Conservation (phyloP, 2,888 invertebrate genomes). For the Campoplex capitator region DNA sequence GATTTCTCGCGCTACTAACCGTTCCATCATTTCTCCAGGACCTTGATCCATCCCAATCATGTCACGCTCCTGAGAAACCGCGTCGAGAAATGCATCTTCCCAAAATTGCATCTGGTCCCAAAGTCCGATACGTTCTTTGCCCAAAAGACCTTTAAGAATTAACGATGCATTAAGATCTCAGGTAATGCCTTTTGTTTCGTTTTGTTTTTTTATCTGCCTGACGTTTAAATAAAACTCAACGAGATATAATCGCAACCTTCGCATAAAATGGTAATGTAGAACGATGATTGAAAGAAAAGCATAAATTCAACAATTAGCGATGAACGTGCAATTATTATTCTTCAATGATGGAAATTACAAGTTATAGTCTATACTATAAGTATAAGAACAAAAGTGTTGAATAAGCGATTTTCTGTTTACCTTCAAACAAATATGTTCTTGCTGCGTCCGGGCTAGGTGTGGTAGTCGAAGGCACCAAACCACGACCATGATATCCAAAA, state of each 20-base stretch:
- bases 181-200: not conserved
- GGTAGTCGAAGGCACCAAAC: constrained; percentile 91
- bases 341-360: not conserved
- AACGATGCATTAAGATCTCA: not conserved
- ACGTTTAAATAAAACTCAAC: not conserved
- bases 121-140: constrained; percentile 93
- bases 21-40: constrained; percentile 99
- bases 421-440: constrained; percentile 96
- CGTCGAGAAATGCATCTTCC: constrained; percentile 99
- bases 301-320: no score
- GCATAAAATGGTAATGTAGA: not conserved
- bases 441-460: constrained; percentile 96
- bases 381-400: not conserved
- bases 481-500: constrained; percentile 94
- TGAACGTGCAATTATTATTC: not conserved
- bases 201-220: not conserved
- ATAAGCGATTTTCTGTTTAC: constrained; percentile 81
- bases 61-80: constrained; percentile 98
- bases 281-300: no score
- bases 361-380: not conserved
- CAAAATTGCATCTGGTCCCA: constrained; percentile 99
- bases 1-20: constrained; percentile 81
- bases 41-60: constrained; percentile 99
- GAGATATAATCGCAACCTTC: not conserved
- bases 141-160: constrained; percentile 83